A percentile compares a stretch with the other conserved stretches of the same genome.
Evolutionary conservation across 2,113 vertebrate species (phyloP).

Genomic region (Euleptes europaea): DNA sequence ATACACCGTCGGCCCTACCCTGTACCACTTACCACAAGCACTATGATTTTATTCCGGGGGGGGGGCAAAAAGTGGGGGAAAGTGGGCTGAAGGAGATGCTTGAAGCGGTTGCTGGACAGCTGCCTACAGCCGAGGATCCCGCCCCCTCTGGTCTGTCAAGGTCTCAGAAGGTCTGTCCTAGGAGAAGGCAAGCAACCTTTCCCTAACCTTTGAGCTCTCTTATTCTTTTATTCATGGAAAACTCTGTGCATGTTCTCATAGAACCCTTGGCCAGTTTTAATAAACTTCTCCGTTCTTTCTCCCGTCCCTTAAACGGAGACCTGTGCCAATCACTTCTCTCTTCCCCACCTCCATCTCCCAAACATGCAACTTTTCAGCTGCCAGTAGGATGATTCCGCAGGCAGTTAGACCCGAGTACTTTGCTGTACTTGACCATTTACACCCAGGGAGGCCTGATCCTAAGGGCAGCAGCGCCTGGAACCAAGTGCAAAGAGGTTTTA

Average conservation of each 20-base stretch:
- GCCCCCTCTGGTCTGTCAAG: not conserved
- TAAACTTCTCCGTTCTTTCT: not conserved
- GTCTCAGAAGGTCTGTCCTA: not conserved
- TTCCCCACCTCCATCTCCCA: not conserved
- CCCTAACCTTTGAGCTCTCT: not conserved
- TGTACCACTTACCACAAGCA: too few relatives aligned
- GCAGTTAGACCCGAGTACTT: not conserved
- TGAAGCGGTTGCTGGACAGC: accelerated
- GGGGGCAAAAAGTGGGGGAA: not conserved
- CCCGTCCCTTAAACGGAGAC: not conserved
- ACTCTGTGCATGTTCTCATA: not conserved
- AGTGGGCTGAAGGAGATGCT: accelerated
- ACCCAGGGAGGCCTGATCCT: not conserved
- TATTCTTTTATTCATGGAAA: not conserved
- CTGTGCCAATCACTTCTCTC: too few relatives aligned
- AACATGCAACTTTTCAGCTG: not conserved
- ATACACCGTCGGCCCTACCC: too few relatives aligned
- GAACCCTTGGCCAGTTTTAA: not conserved
- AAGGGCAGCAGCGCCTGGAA: not conserved
- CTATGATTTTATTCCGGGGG: not conserved
- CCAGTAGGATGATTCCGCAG: not conserved
- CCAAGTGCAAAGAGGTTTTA: too few relatives aligned
- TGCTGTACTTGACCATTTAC: too few relatives aligned
- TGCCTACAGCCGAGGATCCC: accelerated
- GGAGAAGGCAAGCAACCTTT: not conserved